These are phyloP conservation scores for Nixonia krombeini DNA, from an alignment of 1,140 invertebrate genomes.

Conservation along the genomic window DNA sequence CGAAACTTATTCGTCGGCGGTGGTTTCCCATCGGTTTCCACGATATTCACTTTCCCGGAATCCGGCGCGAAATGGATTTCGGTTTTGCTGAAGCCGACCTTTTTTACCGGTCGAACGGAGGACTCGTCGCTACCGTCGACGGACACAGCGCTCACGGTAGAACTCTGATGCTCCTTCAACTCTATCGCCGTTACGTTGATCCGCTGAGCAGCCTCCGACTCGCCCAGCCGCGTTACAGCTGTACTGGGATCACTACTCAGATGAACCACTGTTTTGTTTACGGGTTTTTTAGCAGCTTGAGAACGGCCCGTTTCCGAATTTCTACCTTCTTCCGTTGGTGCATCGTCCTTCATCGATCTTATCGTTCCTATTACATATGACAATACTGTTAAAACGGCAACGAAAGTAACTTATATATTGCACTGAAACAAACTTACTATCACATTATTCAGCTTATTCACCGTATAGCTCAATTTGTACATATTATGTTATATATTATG, in stretches of 20 bases:
- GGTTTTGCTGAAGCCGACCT: constrained; percentile 88
- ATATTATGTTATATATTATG: too few species aligned
- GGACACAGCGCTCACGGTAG: too few species aligned
- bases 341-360: too few species aligned
- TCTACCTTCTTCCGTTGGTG: neutral
- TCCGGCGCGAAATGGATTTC: constrained; percentile 90
- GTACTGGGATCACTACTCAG: constrained; percentile 20
- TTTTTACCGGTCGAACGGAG: constrained; percentile 70
- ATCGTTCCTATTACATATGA: too few species aligned
- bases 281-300: neutral
- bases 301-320: constrained; percentile 1
- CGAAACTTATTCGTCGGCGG: constrained; percentile 85
- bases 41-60: constrained; percentile 85
- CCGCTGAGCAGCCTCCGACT: constrained; percentile 52
- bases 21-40: constrained; percentile 88
- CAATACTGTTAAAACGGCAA: too few species aligned
- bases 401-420: too few species aligned
- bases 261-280: constrained; percentile 49
- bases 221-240: constrained; percentile 41
- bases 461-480: too few species aligned
- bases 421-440: too few species aligned
- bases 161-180: constrained; percentile 10
- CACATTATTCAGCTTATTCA: too few species aligned
- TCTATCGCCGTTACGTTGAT: constrained; percentile 18
- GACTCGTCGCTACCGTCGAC: too few species aligned